These are phyloP conservation scores for Drosophila eohydei DNA, from an alignment of 2,888 invertebrate genomes.

Conservation along the genomic window DNA sequence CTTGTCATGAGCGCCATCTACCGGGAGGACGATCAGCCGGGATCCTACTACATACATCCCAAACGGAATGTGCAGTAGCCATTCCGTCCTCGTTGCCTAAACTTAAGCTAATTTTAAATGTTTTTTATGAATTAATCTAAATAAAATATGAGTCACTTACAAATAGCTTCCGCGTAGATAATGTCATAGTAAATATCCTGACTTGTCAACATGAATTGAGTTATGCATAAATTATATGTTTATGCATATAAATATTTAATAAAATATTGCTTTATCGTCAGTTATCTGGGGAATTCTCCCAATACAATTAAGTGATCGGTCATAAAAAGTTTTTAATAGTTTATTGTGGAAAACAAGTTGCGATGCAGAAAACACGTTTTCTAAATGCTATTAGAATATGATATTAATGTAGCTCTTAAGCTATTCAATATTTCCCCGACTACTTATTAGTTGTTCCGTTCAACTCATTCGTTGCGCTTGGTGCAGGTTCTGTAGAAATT, in stretches of 20 bases:
- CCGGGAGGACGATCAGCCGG: conserved; percentile 46
- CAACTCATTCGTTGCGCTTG: background rate
- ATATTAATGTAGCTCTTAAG: background rate
- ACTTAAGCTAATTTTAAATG: conserved; percentile 1
- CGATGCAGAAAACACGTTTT: conserved; percentile 6
- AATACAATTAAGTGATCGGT: background rate
- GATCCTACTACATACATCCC: conserved; percentile 64
- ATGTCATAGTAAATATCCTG: background rate
- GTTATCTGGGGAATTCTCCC: conserved; percentile 6
- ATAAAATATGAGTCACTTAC: conserved; percentile 6
- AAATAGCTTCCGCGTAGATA: background rate
- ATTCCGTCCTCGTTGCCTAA: too few species aligned
- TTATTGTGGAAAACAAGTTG: conserved; percentile 5
- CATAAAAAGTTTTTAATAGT: background rate
- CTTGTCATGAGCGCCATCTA: conserved; percentile 61
- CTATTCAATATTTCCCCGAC: background rate
- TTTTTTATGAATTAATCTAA: conserved; percentile 3
- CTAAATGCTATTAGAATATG: conserved; percentile 1
- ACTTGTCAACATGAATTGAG: background rate
- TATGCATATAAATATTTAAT: background rate
- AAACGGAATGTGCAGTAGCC: conserved; percentile 50
- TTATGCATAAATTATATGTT: background rate
- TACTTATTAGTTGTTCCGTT: conserved; percentile 3
- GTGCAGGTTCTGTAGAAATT: background rate
- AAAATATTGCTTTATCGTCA: background rate